phyloP scores from a whole-genome alignment of 1,140 invertebrate species.

The Proales similis region DNA sequence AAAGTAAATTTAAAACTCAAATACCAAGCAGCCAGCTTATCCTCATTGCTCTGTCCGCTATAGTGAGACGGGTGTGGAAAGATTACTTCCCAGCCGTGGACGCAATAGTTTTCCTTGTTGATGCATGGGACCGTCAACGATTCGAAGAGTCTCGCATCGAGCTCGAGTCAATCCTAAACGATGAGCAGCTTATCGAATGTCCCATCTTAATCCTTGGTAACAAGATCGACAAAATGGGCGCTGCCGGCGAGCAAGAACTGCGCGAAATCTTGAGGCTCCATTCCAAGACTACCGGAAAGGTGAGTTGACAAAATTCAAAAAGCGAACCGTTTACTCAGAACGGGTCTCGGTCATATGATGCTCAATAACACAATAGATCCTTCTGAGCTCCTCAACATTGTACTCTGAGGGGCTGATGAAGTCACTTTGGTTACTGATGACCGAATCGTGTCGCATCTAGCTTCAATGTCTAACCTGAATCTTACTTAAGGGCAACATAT shows the following conservation, averaged over 20 bases:
- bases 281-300: conserved; percentile 93
- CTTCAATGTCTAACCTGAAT: neutral
- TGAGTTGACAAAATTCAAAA: conserved; percentile 50
- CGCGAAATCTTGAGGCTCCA: conserved; percentile 83
- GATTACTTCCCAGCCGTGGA: conserved; percentile 99
- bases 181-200: conserved; percentile 89
- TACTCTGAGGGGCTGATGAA: conserved; percentile 38
- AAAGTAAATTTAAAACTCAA: conserved; percentile 8
- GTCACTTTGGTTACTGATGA: conserved; percentile 10
- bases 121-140: conserved; percentile 79
- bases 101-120: conserved; percentile 96
- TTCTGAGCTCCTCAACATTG: conserved; percentile 38
- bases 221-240: conserved; percentile 94
- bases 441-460: neutral
- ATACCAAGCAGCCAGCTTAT: neutral
- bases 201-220: conserved; percentile 95
- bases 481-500: conserved; percentile 70
- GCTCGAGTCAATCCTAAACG: conserved; percentile 52
- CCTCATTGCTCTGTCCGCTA: neutral
- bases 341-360: conserved; percentile 38
- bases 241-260: conserved; percentile 92
- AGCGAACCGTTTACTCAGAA: no score
- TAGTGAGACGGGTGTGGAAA: conserved; percentile 90
- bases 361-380: conserved; percentile 27
- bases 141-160: conserved; percentile 78